A percentile compares a stretch with the other conserved stretches of the same genome.
Evolutionary conservation across 2,113 vertebrate species (phyloP).

Genomic region (Crypturellus undulatus): DNA sequence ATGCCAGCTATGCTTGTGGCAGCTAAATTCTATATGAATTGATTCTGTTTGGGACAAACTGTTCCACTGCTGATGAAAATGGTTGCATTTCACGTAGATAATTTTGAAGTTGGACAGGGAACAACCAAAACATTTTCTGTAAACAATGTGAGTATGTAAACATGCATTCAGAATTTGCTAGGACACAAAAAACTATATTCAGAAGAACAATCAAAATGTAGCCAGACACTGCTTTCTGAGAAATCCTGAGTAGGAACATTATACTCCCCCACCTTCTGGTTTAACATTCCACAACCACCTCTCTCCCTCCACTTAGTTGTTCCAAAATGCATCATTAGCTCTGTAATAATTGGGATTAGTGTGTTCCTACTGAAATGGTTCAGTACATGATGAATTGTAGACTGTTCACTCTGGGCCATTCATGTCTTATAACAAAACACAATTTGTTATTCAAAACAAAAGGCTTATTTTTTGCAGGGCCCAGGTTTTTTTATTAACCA

Average conservation of each 20-base stretch:
- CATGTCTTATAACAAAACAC: slow-evolving; percentile 55
- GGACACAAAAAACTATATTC: background rate
- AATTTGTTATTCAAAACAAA: slow-evolving; percentile 60
- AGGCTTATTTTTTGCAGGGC: background rate
- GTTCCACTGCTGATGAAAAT: slow-evolving; percentile 42
- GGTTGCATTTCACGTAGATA: slow-evolving; percentile 64
- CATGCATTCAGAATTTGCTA: background rate
- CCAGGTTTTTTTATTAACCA: background rate
- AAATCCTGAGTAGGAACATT: slow-evolving; percentile 41
- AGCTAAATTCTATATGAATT: slow-evolving; percentile 57
- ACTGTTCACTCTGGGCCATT: slow-evolving; percentile 34
- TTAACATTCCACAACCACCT: slow-evolving; percentile 59
- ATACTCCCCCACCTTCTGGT: slow-evolving; percentile 51
- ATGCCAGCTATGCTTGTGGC: slow-evolving; percentile 69
- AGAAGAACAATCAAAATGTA: slow-evolving; percentile 37
- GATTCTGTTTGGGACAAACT: slow-evolving; percentile 61
- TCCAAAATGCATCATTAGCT: slow-evolving; percentile 63
- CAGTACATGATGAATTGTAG: slow-evolving; percentile 51
- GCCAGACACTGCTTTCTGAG: slow-evolving; percentile 25
- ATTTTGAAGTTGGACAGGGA: slow-evolving; percentile 11
- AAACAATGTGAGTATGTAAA: slow-evolving; percentile 41
- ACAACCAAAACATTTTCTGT: slow-evolving; percentile 7
- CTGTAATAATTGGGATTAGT: slow-evolving; percentile 58
- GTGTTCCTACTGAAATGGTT: slow-evolving; percentile 51
- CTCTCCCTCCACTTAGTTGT: slow-evolving; percentile 37